These are phyloP conservation scores for Syngnathus floridae DNA, from an alignment of 2,113 vertebrate species.

Conservation along the genomic window DNA sequence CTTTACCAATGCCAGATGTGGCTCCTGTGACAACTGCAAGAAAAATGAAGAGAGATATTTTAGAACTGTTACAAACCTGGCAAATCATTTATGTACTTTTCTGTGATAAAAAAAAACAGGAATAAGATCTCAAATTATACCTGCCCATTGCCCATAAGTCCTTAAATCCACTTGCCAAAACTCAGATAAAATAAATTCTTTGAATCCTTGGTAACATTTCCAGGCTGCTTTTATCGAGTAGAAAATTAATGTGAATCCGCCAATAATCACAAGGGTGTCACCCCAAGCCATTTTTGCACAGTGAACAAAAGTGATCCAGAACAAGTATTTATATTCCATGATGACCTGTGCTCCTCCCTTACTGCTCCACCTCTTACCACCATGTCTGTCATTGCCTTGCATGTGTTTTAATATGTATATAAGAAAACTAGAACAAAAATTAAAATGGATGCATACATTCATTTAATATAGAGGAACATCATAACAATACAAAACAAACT, in stretches of 20 bases:
- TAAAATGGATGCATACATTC: background rate
- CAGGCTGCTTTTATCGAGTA: slow-evolving; percentile 52
- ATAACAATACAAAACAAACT: too few relatives aligned
- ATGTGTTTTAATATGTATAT: background rate
- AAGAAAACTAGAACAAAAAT: background rate
- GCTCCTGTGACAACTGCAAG: slow-evolving; percentile 75
- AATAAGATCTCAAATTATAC: slow-evolving; percentile 38
- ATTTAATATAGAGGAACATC: too few relatives aligned
- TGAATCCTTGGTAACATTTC: slow-evolving; percentile 59
- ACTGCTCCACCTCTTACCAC: slow-evolving; percentile 30
- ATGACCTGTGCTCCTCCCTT: slow-evolving; percentile 28
- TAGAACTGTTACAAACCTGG: background rate
- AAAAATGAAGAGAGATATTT: slow-evolving; percentile 6
- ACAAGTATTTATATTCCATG: background rate
- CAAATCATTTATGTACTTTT: background rate
- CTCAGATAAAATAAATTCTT: slow-evolving; percentile 54
- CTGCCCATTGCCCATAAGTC: slow-evolving; percentile 69
- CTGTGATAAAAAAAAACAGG: background rate
- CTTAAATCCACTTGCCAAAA: slow-evolving; percentile 59
- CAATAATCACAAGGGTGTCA: slow-evolving; percentile 37
- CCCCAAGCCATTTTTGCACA: slow-evolving; percentile 27
- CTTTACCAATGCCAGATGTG: slow-evolving; percentile 74
- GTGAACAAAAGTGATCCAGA: background rate
- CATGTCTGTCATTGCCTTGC: background rate
- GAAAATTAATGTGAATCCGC: slow-evolving; percentile 41